Evolutionary conservation across 2,797 vertebrate genomes (phyloP), one percentile per base, ranked within the genome.

Genomic region (Cossypha heuglini): DNA sequence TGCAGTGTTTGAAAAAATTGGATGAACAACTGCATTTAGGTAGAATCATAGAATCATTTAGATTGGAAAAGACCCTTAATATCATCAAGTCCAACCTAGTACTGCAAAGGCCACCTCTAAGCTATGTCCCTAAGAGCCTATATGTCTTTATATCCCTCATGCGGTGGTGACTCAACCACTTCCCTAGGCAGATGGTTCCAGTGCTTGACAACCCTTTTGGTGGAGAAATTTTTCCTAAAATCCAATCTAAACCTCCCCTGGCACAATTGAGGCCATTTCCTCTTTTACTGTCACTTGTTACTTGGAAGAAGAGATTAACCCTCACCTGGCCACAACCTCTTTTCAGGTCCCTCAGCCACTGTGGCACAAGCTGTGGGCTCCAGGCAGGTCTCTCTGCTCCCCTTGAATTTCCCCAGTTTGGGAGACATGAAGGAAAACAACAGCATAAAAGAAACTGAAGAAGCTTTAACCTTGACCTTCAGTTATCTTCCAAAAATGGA

Each of bases 391-490:
- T 8, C 29, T 63, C 28, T 6, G 3, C 19, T 58, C 3, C 20
- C 24, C 37, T 58, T 1, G 2, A 5, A 3, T 17, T 79, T 25
- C 11, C 9, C 6, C 3, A 51, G 0, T 17, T 28, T 43, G 38
- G 38, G 54, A 85, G 22, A 28, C n/a, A 4, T 24, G 45, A 67
- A 10, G 22, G 14, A 38, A 75, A 75, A 38, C 15, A 77, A 16
- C 37, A 45, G 20, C 58, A 66, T 28, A n/a, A 51, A 82, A 69
- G 29, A 20, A 33, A 16, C 6, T 49, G 16, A 43, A 22, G 16
- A 42, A 55, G 10, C 48, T 37, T 54, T 45, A 73, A 9, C 37
- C 29, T 20, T 33, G 17, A 37, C 11, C 16, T 59, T 52, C 54
- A 24, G n/a, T 67, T 45, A 43, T 25, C 18, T 57, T 14, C 59